Conservation (phyloP, 2,797 vertebrate genomes). For the Arnoldichthys spilopterus region DNA sequence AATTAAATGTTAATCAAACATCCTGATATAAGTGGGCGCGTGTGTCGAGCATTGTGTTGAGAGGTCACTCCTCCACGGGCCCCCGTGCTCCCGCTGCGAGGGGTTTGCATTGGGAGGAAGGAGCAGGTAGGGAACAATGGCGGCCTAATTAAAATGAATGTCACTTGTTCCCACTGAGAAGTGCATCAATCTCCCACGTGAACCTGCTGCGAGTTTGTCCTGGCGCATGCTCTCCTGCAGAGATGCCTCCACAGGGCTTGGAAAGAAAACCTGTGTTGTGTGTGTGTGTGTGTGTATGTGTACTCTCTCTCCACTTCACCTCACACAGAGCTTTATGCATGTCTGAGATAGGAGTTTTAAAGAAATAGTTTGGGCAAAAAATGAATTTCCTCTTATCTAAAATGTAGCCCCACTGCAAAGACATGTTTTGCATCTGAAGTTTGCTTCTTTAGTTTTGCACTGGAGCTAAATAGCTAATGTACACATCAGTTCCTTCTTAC, state of each 20-base stretch:
- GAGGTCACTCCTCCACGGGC: conserved; percentile 67
- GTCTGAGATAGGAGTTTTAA: background rate
- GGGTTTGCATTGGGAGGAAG: conserved; percentile 27
- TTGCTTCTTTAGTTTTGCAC: background rate
- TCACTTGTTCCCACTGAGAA: conserved; percentile 76
- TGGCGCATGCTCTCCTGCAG: conserved; percentile 61
- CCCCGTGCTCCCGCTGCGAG: conserved; percentile 50
- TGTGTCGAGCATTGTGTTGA: conserved; percentile 63
- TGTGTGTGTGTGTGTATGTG: conserved; percentile 23
- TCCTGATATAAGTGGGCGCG: conserved; percentile 63
- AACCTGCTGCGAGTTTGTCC: conserved; percentile 74
- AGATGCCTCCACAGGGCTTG: conserved; percentile 39
- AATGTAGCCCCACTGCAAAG: background rate
- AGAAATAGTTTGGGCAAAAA: background rate
- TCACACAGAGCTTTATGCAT: background rate
- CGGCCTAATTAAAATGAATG: conserved; percentile 84
- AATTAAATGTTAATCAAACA: conserved; percentile 82
- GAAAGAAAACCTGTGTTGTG: background rate
- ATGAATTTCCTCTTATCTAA: background rate
- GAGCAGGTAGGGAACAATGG: conserved; percentile 59
- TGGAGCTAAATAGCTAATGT: no score
- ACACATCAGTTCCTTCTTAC: no score
- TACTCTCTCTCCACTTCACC: background rate
- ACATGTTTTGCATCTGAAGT: background rate
- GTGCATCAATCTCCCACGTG: conserved; percentile 76